Base-by-base conservation (phyloP, 2,797 vertebrate species). In the Chanos chanos region DNA sequence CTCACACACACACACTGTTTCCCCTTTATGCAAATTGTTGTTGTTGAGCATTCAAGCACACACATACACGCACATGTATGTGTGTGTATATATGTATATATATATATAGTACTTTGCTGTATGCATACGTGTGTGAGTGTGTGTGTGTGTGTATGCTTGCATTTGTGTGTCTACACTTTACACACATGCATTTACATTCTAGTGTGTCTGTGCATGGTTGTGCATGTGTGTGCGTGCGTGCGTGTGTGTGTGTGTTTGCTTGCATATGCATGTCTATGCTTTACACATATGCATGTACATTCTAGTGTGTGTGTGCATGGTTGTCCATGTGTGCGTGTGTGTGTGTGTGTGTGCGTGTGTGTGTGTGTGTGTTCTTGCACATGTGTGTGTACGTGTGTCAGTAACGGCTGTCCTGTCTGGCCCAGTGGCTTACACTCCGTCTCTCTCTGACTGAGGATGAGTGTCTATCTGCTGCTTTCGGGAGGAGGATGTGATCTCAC, bases 401-500 rank as follows among this genome's bases (percentile, higher is more conserved):
- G 77, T 59, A 81, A 81, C 74, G 61, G 65, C 81, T 78, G 75
- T 68, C 83, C 66, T 64, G 31, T 78, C 77, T 78, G 71, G 59
- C 61, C n/a, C n/a, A n/a, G 70, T 75, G 56, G 55, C 50, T 10
- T 64, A 72, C 50, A 61, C 72, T 79, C 66, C 68, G 76, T n/a
- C n/a, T n/a, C 72, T 77, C 83, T 86, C 77, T 65, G 77, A 69
- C 63, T 76, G 70, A 89, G 80, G 81, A 89, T 76, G 84, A 85
- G 88, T 86, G 88, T 86, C 91, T 88, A 83, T 78, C 75, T 87
- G 89, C 90, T 88, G 84, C 85, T 90, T 84, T n/a, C 55, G 85
- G 86, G 72, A 90, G 89, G 77, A 93, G 92, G 93, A 94, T 93
- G 81, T 95, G 94, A 96, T 91, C 89, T 96, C 93, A 96, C 89